Evolutionary conservation across 2,888 invertebrate genomes (phyloP), one percentile per base, ranked within the genome.

Genomic region (Temnothorax rugatulus): DNA sequence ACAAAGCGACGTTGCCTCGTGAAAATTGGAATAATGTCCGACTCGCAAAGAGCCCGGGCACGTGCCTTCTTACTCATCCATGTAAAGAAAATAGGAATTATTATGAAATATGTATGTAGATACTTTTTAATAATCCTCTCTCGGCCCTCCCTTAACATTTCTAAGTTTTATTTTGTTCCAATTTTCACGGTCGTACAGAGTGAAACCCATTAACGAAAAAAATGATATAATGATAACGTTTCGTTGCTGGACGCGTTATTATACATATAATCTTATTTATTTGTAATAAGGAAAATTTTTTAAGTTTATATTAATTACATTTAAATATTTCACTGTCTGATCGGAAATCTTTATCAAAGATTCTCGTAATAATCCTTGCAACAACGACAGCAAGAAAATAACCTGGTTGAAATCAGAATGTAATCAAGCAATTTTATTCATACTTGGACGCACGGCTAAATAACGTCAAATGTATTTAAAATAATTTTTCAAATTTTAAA

Each of bases 401-500:
- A 79, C 4, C 11, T 13, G 4, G 15, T 54, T 50, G 29, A 76
- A 50, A 81, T 59, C 75, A 38, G 57, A 84, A 59, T 75, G 69
- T 74, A 84, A 76, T 82, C 82, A 73, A 79, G 63, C 25, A 38
- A 83, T 15, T 73, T 90, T 87, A 82, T n/a, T 64, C 75, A 73
- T 81, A 82, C 52, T 66, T 50, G 63, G 38, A 25, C 76, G 73
- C 21, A 59, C 88, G 88, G 88, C 85, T 84, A 90, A 90, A 81
- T 76, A 75, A 54, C 77, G 57, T 73, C 82, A 64, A 76, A 85
- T 25, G 4, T 21, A 3, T 38, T 52, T 25, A n/a, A 2, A 64
- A 4, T 52, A 52, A 4, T 4, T 54, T 41, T 29, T 8, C 1
- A 15, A 69, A 50, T 9, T 77, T 21, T 34, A 15, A 11, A 18